Conservation (phyloP, 2,888 invertebrate genomes). For the Rhogogaster chlorosoma region DNA sequence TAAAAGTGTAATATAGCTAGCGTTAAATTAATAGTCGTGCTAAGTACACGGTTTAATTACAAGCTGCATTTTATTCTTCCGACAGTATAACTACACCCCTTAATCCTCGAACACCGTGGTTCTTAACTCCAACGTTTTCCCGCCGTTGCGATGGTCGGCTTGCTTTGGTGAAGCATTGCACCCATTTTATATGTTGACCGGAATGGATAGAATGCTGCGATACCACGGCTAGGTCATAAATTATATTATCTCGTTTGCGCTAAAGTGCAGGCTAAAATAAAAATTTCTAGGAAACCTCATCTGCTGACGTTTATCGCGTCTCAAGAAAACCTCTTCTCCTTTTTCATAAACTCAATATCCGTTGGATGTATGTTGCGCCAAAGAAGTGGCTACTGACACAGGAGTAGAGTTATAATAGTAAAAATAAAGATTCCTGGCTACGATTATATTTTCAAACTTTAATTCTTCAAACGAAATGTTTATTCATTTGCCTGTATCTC, state of each 20-base stretch:
- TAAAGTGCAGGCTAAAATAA: slow-evolving; percentile 24
- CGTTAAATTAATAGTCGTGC: slow-evolving; percentile 51
- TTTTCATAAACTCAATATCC: slow-evolving; percentile 23
- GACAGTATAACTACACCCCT: slow-evolving; percentile 22
- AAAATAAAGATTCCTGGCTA: background rate
- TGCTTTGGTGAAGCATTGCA: slow-evolving; percentile 41
- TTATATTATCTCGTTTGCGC: slow-evolving; percentile 35
- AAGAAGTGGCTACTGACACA: background rate
- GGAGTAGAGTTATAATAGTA: background rate
- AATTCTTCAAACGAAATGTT: background rate
- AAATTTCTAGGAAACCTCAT: slow-evolving; percentile 18
- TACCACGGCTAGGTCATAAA: slow-evolving; percentile 36
- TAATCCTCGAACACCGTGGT: slow-evolving; percentile 32
- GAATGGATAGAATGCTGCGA: slow-evolving; percentile 35
- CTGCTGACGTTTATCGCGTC: background rate
- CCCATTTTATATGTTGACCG: slow-evolving; percentile 40
- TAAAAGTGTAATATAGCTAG: slow-evolving; percentile 44
- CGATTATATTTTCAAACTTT: background rate
- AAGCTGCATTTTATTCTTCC: slow-evolving; percentile 52
- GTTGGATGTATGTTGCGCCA: background rate
- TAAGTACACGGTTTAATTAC: slow-evolving; percentile 53
- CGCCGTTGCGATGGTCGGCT: slow-evolving; percentile 24
- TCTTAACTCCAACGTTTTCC: slow-evolving; percentile 53
- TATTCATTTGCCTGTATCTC: background rate
- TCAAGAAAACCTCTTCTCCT: background rate